Evolutionary conservation across 2,797 vertebrate genomes (phyloP).

Genomic region (Rhinella marina): DNA sequence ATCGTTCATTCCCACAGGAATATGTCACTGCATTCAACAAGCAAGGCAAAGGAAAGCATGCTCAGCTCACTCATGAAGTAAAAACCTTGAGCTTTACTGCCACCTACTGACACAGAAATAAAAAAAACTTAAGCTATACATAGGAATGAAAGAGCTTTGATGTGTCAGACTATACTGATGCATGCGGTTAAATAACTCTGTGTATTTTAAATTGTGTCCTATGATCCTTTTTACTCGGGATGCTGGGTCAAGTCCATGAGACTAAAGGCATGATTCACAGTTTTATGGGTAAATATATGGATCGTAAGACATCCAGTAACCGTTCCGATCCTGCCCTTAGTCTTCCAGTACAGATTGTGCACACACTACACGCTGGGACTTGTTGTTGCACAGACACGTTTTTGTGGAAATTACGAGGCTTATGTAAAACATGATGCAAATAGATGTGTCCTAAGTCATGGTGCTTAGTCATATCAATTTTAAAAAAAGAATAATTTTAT

Average conservation of each 20-base stretch:
- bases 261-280: constrained; percentile 38
- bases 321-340: constrained; percentile 42
- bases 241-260: constrained; percentile 11
- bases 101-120: constrained; percentile 70
- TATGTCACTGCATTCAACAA: constrained; percentile 49
- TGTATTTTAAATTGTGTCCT: constrained; percentile 24
- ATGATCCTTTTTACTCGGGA: not conserved
- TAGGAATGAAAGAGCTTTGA: constrained; percentile 31
- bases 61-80: constrained; percentile 76
- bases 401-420: constrained; percentile 31
- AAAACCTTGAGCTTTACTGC: constrained; percentile 65
- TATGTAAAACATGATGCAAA: constrained; percentile 42
- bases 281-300: not conserved
- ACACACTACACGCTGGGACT: constrained; percentile 24
- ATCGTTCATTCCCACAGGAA: constrained; percentile 60
- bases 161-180: constrained; percentile 31
- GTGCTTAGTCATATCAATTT: not conserved
- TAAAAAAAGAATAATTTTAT: not conserved
- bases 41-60: constrained; percentile 77
- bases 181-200: constrained; percentile 27
- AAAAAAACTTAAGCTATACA: not conserved
- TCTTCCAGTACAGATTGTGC: not conserved
- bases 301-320: constrained; percentile 5
- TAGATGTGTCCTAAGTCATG: not conserved
- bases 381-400: constrained; percentile 33